Conservation (phyloP, 1,140 invertebrate species). For the Zaprionus ornatus region DNA sequence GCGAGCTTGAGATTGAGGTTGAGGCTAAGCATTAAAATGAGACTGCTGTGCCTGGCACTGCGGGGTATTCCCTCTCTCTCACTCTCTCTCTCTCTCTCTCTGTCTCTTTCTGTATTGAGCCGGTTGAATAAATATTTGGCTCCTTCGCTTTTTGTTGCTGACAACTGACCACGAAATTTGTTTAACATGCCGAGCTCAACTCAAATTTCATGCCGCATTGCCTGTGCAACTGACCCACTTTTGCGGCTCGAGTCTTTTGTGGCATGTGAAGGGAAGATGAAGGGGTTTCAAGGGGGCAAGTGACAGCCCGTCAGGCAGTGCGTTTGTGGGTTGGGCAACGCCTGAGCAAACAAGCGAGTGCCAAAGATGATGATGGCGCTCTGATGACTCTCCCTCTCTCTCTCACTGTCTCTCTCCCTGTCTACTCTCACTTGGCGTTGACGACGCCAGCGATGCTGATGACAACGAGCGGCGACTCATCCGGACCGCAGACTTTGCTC, state of each 20-base stretch:
- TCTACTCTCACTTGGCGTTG: neutral
- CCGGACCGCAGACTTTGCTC: slow-evolving; percentile 43
- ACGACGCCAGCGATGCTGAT: neutral
- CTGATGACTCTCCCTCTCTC: slow-evolving; percentile 21
- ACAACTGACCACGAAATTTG: slow-evolving; percentile 72
- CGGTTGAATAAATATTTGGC: slow-evolving; percentile 73
- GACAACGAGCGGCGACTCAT: slow-evolving; percentile 28
- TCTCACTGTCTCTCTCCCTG: neutral
- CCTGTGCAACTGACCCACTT: slow-evolving; percentile 53
- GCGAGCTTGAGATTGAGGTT: neutral
- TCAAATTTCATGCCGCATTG: slow-evolving; percentile 78
- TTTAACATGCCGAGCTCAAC: slow-evolving; percentile 55
- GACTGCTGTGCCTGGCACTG: neutral
- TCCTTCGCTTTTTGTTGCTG: slow-evolving; percentile 54
- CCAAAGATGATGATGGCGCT: slow-evolving; percentile 30
- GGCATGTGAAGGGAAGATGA: neutral
- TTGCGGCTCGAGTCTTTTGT: slow-evolving; percentile 15
- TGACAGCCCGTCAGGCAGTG: neutral
- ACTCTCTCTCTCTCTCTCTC: neutral
- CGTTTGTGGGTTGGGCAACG: slow-evolving; percentile 13
- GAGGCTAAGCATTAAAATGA: slow-evolving; percentile 3
- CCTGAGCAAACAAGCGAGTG: slow-evolving; percentile 38
- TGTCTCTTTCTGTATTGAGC: slow-evolving; percentile 26
- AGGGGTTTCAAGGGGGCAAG: neutral
- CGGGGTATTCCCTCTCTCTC: neutral